phyloP scores from a whole-genome alignment of 2,113 vertebrate genomes.

The Cyanocitta stelleri region DNA sequence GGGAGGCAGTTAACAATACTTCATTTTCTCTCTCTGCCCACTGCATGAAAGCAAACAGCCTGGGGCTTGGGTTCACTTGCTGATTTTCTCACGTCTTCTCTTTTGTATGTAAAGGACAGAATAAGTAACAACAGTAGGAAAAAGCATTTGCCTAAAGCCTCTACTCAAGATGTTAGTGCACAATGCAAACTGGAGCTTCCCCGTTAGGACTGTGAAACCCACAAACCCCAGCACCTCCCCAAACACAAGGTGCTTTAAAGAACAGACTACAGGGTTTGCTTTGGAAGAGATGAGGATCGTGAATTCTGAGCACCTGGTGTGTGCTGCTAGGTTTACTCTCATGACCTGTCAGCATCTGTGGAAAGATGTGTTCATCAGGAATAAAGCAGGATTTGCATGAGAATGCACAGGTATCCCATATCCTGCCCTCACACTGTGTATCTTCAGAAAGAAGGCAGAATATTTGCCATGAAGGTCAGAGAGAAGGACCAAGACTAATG shows the following conservation, averaged over 20 bases:
- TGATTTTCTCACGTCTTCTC: background rate
- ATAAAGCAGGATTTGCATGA: background rate
- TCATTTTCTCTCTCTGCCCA: background rate
- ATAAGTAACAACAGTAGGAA: background rate
- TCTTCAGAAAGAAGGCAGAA: background rate
- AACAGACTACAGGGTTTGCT: background rate
- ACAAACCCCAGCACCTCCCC: background rate
- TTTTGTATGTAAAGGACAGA: background rate
- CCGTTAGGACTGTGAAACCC: background rate
- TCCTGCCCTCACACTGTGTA: background rate
- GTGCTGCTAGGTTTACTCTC: background rate
- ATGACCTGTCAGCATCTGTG: background rate
- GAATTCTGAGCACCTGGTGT: background rate
- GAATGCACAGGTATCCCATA: background rate
- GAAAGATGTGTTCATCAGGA: background rate
- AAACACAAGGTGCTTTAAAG: background rate
- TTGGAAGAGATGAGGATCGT: accelerated
- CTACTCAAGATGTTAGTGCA: background rate
- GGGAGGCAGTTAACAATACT: background rate
- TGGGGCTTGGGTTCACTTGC: background rate
- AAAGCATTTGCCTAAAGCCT: background rate
- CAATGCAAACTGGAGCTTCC: background rate
- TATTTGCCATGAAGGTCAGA: background rate
- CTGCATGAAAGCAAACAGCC: background rate
- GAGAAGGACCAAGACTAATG: background rate